A percentile compares a stretch with the other conserved stretches of the same genome.
Conservation (phyloP, 2,113 vertebrate species). For the Callaeas wilsoni region DNA sequence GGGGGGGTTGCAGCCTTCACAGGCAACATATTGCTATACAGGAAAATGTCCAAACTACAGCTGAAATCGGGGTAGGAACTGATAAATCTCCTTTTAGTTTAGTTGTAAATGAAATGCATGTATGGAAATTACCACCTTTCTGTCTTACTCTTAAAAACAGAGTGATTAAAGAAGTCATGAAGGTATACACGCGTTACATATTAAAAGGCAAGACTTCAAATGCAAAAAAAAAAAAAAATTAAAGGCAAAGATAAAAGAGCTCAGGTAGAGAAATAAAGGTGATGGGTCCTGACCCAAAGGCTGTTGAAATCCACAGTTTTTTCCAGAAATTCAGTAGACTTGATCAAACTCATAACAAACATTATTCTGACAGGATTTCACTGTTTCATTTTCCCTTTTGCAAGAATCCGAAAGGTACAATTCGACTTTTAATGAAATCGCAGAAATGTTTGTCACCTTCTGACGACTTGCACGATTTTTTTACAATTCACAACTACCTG, state of each 20-base stretch:
- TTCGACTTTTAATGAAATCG: background rate
- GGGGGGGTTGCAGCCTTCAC: background rate
- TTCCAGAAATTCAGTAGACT: background rate
- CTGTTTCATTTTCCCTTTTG: background rate
- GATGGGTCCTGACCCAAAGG: background rate
- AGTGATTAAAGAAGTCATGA: conserved; percentile 35
- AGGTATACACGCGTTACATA: conserved; percentile 32
- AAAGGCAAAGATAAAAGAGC: conserved; percentile 11
- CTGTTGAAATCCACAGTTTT: background rate
- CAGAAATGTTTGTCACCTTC: background rate
- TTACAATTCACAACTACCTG: background rate
- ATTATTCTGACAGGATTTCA: background rate
- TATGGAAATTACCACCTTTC: background rate
- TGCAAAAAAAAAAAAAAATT: background rate
- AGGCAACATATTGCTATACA: background rate
- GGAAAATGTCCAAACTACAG: background rate
- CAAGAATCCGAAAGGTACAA: background rate
- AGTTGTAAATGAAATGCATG: conserved; percentile 24
- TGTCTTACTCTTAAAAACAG: background rate
- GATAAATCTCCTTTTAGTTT: conserved; percentile 14
- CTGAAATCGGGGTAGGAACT: background rate
- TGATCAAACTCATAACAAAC: background rate
- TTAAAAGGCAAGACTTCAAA: conserved; percentile 24
- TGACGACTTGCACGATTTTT: background rate
- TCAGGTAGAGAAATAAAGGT: conserved; percentile 13